These are phyloP conservation scores for Threskiornis aethiopicus DNA, from an alignment of 2,797 vertebrate genomes.

Conservation along the genomic window DNA sequence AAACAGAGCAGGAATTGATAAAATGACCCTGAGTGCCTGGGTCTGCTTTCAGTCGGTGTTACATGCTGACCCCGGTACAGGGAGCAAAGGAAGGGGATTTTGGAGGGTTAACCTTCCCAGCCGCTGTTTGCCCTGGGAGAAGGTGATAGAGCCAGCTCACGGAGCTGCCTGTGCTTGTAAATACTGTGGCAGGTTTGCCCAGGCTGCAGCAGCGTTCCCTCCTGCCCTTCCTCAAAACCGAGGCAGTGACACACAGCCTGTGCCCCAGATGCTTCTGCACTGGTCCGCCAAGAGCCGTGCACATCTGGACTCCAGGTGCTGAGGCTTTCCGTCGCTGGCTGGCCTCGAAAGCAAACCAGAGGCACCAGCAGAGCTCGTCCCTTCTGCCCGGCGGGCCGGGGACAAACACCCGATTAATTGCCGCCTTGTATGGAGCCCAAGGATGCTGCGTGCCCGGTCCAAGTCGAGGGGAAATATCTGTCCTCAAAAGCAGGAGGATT, in stretches of 20 bases:
- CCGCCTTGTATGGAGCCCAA: background rate
- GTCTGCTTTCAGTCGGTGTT: background rate
- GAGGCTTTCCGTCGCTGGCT: background rate
- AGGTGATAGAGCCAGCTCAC: background rate
- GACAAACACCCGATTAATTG: background rate
- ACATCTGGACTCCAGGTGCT: constrained; percentile 73
- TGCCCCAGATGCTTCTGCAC: constrained; percentile 42
- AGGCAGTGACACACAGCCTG: constrained; percentile 15
- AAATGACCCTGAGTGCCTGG: background rate
- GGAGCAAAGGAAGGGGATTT: background rate
- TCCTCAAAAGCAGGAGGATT: background rate
- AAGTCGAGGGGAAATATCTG: background rate
- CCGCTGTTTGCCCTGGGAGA: background rate
- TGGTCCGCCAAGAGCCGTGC: background rate
- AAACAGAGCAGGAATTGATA: background rate
- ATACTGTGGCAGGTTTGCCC: background rate
- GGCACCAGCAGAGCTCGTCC: background rate
- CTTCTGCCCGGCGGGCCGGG: background rate
- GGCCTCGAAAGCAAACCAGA: background rate
- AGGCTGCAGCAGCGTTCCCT: background rate
- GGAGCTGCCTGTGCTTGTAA: background rate
- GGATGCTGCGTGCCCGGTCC: background rate
- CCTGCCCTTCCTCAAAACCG: constrained; percentile 8
- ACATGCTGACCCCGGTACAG: background rate
- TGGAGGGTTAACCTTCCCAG: background rate